phyloP scores from a whole-genome alignment of 2,888 invertebrate species.

The Nephrotoma flavescens region DNA sequence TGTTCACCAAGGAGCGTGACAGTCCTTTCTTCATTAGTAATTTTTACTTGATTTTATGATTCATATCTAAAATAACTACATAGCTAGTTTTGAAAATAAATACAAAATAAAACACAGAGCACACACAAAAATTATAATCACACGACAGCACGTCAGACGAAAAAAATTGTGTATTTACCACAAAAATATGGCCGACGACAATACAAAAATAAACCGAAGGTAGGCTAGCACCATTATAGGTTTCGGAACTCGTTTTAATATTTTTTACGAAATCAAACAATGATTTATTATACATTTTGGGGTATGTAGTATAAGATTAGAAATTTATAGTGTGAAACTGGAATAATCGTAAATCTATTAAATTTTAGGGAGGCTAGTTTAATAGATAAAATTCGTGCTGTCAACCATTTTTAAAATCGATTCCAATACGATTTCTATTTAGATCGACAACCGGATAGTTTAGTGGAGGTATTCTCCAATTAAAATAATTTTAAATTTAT shows the following conservation, averaged over 20 bases:
- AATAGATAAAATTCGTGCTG: neutral
- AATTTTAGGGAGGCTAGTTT: neutral
- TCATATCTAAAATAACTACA: neutral
- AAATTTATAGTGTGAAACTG: neutral
- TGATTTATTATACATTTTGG: neutral
- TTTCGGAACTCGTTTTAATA: neutral
- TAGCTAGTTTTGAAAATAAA: neutral
- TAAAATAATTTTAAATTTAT: neutral
- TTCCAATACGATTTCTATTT: neutral
- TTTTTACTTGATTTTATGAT: neutral
- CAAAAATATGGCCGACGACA: conserved; percentile 3
- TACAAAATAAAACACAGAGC: neutral
- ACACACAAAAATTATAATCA: conserved; percentile 2
- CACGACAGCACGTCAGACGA: conserved; percentile 5
- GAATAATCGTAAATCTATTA: too few species aligned
- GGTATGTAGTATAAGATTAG: neutral
- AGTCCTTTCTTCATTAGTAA: neutral
- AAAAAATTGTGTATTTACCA: neutral
- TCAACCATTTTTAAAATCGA: neutral
- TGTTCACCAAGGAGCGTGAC: neutral
- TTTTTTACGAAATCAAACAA: neutral
- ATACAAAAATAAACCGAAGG: neutral
- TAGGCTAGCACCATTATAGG: neutral
- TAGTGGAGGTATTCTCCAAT: neutral
- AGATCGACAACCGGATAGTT: neutral